These are phyloP conservation scores for Pristis pectinata DNA, from an alignment of 2,797 vertebrate genomes.

Conservation along the genomic window DNA sequence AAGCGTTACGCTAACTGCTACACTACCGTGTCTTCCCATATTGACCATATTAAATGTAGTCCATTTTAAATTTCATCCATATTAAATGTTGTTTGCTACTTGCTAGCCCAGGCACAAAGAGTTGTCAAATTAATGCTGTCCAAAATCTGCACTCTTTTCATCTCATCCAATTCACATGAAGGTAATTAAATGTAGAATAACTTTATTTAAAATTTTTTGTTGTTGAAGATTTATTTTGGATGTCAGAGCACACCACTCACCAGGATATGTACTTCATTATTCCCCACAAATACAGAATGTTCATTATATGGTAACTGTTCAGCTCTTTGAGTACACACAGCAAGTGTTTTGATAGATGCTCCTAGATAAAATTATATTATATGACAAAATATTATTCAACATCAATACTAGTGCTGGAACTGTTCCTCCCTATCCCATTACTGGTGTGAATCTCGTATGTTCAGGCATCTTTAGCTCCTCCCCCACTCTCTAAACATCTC, in stretches of 20 bases:
- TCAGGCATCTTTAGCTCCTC: neutral
- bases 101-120: neutral
- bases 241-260: neutral
- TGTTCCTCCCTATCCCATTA: constrained; percentile 3
- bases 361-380: neutral
- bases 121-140: neutral
- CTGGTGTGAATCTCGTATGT: neutral
- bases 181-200: neutral
- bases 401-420: neutral
- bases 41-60: neutral
- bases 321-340: neutral
- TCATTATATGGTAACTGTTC: neutral
- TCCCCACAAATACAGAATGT: neutral
- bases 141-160: neutral
- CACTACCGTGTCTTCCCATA: no score
- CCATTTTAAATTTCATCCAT: no score
- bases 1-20: no score
- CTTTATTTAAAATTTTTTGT: neutral
- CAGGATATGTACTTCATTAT: neutral
- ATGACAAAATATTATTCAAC: constrained; percentile 4
- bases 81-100: neutral
- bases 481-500: neutral
- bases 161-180: neutral
- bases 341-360: neutral
- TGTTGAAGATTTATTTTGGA: neutral